Base-by-base conservation (phyloP, 53 echinoderm and acorn worm species). In the Crossaster papposus region DNA sequence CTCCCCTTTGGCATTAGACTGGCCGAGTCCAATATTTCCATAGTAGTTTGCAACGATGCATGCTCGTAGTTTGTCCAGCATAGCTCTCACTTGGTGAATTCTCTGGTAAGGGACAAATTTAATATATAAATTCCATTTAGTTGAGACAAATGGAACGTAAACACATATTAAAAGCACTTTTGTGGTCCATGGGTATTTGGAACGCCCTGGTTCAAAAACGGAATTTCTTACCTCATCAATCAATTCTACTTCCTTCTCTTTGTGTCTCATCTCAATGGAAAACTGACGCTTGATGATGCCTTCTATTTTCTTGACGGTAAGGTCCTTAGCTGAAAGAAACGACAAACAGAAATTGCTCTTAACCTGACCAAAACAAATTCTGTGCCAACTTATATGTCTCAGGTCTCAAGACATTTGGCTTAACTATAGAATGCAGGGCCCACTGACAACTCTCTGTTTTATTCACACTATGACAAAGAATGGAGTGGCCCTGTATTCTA, bases 21-120 rank as follows among this genome's bases (percentile, higher is more conserved):
- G 78, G 24, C 78, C 62, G 0, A 85, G 78, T 33, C 93, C 94
- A 7, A 94, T 93, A 72, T 93, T 98, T 51, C 98, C 98, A 86
- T 96, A 98, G 91, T 94, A 98, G 85, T 90, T 94, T 53, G 98
- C 98, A 13, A 98, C 93, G 36, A 98, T 91, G 85, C 98, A 98
- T 0, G 95, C 98, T 79, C 98, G 75, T n/a, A 98, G 89, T 62
- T 94, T 95, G 81, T 98, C 98, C 52, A 98, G 81, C 89, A 96
- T 94, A 44, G 90, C 85, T 14, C 98, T 71, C 15, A 90, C 96
- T 80, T 98, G 96, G 32, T 96, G 96, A 50, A 98, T 91, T 89
- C 98, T 88, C 98, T 98, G 89, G 10, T 83, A 13, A 36, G 35
- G 75, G 58, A 80, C 30, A 92, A 74, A 79, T 33, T 20, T 58